These are phyloP conservation scores for Drosophila hamatofila DNA, from an alignment of 2,888 invertebrate species.

Conservation along the genomic window DNA sequence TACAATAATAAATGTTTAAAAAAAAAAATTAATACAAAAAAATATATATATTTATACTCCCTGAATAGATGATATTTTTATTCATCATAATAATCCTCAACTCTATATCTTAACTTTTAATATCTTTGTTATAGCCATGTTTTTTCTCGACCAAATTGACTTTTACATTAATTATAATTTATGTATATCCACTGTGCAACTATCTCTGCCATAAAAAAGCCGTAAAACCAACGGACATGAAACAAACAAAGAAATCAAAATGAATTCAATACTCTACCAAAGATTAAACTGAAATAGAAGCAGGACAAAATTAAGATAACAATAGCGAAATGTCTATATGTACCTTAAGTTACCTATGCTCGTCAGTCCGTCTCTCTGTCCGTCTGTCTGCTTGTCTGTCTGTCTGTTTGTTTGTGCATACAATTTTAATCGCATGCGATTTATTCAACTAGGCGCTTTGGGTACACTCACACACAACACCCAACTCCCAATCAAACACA, in stretches of 20 bases:
- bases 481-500: conserved; percentile 9
- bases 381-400: not conserved
- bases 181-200: conserved; percentile 22
- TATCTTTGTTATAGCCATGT: not conserved
- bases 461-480: conserved; percentile 19
- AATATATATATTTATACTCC: too few species aligned
- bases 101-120: too few species aligned
- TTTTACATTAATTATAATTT: not conserved
- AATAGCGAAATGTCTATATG: conserved; percentile 33
- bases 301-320: conserved; percentile 4
- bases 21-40: not conserved
- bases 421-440: conserved; percentile 77
- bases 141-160: not conserved
- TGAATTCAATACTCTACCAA: conserved; percentile 29
- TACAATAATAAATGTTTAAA: not conserved
- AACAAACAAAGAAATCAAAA: conserved; percentile 27
- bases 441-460: conserved; percentile 62
- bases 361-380: not conserved
- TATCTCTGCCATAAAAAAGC: conserved; percentile 33
- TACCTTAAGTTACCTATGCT: conserved; percentile 34
- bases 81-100: too few species aligned
- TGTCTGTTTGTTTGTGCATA: conserved; percentile 18
- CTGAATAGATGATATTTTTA: too few species aligned
- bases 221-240: conserved; percentile 27
- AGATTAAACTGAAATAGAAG: conserved; percentile 15